A percentile compares a stretch with the other conserved stretches of the same genome.
Evolutionary conservation across 2,888 invertebrate genomes (phyloP).

Genomic region (Oegoconia quadripuncta): DNA sequence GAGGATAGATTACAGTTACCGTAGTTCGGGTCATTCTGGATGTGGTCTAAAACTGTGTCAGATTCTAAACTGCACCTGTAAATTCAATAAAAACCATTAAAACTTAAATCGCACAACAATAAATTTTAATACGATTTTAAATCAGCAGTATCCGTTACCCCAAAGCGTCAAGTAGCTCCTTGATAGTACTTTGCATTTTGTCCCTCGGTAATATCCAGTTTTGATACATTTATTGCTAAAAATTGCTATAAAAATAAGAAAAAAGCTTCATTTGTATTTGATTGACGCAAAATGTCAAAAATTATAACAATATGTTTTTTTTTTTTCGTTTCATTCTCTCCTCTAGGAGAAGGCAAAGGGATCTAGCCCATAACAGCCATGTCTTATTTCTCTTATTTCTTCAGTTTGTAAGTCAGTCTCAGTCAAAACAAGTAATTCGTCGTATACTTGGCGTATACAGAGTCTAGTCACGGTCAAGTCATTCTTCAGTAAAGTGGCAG

Average conservation of each 20-base stretch:
- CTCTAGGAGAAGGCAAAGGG: no score
- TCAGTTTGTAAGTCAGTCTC: no score
- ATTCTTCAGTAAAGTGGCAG: no score
- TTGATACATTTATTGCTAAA: slow-evolving; percentile 51
- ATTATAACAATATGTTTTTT: neutral
- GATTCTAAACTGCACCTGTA: slow-evolving; percentile 81
- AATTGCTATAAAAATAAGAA: slow-evolving; percentile 30
- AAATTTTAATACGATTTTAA: slow-evolving; percentile 10
- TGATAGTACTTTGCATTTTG: slow-evolving; percentile 73
- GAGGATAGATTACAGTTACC: slow-evolving; percentile 73
- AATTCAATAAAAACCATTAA: slow-evolving; percentile 37
- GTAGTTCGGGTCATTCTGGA: slow-evolving; percentile 80
- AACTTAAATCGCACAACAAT: slow-evolving; percentile 10
- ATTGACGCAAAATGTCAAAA: slow-evolving; percentile 6
- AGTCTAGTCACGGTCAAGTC: no score
- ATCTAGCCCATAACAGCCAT: no score
- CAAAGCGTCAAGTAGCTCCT: slow-evolving; percentile 77
- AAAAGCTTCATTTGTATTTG: slow-evolving; percentile 33
- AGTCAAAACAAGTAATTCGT: no score
- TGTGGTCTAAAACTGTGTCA: slow-evolving; percentile 81
- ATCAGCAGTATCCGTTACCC: slow-evolving; percentile 54
- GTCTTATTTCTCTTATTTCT: no score
- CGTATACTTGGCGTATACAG: no score
- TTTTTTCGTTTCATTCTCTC: no score
- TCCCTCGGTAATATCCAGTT: slow-evolving; percentile 57